Conservation (phyloP, 2,113 vertebrate genomes). For the Panurus biarmicus region DNA sequence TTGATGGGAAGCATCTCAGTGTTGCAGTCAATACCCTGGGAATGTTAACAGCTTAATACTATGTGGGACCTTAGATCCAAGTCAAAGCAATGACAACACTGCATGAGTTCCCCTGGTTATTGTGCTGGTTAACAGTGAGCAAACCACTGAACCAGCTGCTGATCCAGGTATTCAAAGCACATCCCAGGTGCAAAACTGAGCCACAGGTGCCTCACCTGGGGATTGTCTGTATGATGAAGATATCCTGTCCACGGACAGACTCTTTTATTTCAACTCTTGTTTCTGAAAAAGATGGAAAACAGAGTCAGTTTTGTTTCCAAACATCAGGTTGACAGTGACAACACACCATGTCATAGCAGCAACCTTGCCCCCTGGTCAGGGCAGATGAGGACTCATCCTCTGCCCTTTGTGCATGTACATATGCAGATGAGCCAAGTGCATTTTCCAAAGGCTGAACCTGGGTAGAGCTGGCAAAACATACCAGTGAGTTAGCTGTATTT, state of each 20-base stretch:
- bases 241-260: conserved; percentile 93
- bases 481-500: not conserved
- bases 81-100: not conserved
- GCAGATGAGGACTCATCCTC: not conserved
- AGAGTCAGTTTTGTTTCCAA: not conserved
- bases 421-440: not conserved
- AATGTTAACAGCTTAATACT: not conserved
- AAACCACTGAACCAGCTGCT: not conserved
- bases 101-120: not conserved
- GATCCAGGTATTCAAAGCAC: not conserved
- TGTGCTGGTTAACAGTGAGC: not conserved
- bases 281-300: conserved; percentile 72
- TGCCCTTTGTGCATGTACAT: not conserved
- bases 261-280: conserved; percentile 98
- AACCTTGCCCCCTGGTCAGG: not conserved
- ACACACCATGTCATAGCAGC: not conserved
- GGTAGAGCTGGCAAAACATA: not conserved
- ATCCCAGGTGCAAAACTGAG: not conserved
- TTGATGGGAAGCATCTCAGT: not conserved
- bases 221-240: conserved; percentile 99
- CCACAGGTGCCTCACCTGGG: conserved; percentile 77
- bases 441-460: not conserved
- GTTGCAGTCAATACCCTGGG: not conserved
- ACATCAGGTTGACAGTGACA: not conserved
- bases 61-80: not conserved